Evolutionary conservation across 2,888 invertebrate species (phyloP).

Genomic region (Hyposoter dolosus): DNA sequence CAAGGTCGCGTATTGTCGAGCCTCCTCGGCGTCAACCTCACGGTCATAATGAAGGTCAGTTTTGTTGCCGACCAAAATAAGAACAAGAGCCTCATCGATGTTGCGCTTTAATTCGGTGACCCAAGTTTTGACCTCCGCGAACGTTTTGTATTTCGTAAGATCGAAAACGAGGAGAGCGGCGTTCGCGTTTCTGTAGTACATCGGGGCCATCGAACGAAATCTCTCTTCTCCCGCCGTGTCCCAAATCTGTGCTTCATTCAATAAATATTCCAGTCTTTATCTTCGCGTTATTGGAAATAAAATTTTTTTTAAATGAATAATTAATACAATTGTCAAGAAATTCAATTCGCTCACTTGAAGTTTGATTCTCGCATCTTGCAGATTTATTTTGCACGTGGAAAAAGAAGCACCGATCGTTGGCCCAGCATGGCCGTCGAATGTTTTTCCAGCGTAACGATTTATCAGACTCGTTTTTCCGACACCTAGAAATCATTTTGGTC

Average conservation of each 20-base stretch:
- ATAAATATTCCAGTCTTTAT: background rate
- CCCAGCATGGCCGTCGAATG: slow-evolving; percentile 90
- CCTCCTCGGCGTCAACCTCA: slow-evolving; percentile 89
- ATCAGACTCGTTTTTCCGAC: slow-evolving; percentile 96
- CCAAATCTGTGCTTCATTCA: slow-evolving; percentile 89
- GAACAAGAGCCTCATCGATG: slow-evolving; percentile 91
- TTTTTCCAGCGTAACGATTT: slow-evolving; percentile 92
- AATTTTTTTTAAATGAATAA: background rate
- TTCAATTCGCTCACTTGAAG: slow-evolving; percentile 87
- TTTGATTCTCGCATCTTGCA: slow-evolving; percentile 90
- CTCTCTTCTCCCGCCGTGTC: slow-evolving; percentile 96
- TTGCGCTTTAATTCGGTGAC: slow-evolving; percentile 92
- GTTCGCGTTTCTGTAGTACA: slow-evolving; percentile 97
- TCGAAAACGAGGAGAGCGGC: slow-evolving; percentile 96
- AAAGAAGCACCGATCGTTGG: slow-evolving; percentile 96
- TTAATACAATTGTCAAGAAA: background rate
- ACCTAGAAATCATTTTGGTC: slow-evolving; percentile 85
- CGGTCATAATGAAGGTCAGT: slow-evolving; percentile 90
- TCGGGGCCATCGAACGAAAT: slow-evolving; percentile 96
- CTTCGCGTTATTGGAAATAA: background rate
- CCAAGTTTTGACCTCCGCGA: slow-evolving; percentile 94
- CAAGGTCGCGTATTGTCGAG: slow-evolving; percentile 90
- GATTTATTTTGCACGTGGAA: slow-evolving; percentile 93
- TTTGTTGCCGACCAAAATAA: slow-evolving; percentile 95
- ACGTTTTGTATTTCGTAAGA: slow-evolving; percentile 91